Percentiles rank a stretch among this genome's conserved stretches.
Evolutionary conservation across 2,113 vertebrate species (phyloP).

Genomic region (Amia ocellicauda): DNA sequence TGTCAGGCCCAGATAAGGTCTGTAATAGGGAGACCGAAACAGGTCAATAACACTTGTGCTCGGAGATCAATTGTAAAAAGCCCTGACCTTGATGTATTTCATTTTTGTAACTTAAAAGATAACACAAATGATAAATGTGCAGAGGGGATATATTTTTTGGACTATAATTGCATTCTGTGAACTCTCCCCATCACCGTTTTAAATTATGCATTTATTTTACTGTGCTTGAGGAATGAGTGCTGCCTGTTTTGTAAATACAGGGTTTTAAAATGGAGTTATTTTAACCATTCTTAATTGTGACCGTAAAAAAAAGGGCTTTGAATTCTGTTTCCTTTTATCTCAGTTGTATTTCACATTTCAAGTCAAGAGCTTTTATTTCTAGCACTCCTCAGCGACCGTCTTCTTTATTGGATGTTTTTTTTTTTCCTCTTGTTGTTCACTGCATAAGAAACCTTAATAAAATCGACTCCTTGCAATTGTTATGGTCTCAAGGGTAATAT

Average conservation of each 20-base stretch:
- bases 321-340: conserved; percentile 14
- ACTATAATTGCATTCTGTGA: conserved; percentile 9
- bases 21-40: too few relatives aligned
- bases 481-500: conserved; percentile 28
- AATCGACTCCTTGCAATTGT: conserved; percentile 25
- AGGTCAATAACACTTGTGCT: too few relatives aligned
- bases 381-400: background rate
- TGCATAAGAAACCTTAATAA: conserved; percentile 31
- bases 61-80: background rate
- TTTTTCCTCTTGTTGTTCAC: conserved; percentile 13
- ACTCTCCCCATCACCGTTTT: background rate
- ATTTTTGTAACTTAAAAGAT: conserved; percentile 17
- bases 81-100: conserved; percentile 36
- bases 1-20: background rate
- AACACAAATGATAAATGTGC: too few relatives aligned
- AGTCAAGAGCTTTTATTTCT: conserved; percentile 20
- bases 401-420: background rate
- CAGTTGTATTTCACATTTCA: conserved; percentile 9
- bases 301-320: background rate
- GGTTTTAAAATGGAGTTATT: background rate
- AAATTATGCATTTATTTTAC: conserved; percentile 11
- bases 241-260: too few relatives aligned
- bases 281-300: conserved; percentile 1
- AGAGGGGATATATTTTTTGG: conserved; percentile 27
- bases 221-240: too few relatives aligned